Percentiles rank a stretch among this genome's conserved stretches.
phyloP scores from a whole-genome alignment of 2,888 invertebrate species.

The Helicoverpa assulta region DNA sequence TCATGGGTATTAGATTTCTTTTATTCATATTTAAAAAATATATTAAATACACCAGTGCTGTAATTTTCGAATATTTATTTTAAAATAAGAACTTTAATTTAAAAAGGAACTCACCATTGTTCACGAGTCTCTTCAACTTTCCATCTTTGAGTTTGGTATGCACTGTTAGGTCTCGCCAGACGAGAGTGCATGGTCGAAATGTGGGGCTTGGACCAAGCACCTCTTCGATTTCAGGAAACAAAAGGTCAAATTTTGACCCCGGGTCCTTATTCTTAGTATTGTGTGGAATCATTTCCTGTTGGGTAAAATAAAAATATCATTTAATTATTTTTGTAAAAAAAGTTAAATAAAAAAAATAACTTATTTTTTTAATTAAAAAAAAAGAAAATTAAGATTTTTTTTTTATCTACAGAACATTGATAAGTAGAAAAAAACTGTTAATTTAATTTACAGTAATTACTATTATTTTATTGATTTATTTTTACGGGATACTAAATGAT shows the following conservation, averaged over 20 bases:
- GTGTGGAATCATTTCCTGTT: conserved; percentile 72
- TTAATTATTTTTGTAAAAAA: not conserved
- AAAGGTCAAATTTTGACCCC: conserved; percentile 72
- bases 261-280: conserved; percentile 59
- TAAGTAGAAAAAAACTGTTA: too few species aligned
- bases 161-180: conserved; percentile 95
- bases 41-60: too few species aligned
- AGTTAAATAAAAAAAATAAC: not conserved
- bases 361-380: too few species aligned
- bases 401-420: too few species aligned
- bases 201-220: conserved; percentile 89
- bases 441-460: too few species aligned
- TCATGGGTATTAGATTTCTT: too few species aligned
- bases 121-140: conserved; percentile 93
- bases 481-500: too few species aligned
- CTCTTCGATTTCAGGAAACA: conserved; percentile 83
- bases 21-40: too few species aligned
- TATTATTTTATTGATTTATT: too few species aligned
- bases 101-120: conserved; percentile 91
- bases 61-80: too few species aligned
- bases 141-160: conserved; percentile 89
- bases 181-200: conserved; percentile 92
- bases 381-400: too few species aligned
- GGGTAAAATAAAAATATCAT: not conserved
- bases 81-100: too few species aligned